Evolutionary conservation across 2,888 invertebrate genomes (phyloP), one percentile per base, ranked within the genome.

Genomic region (Antitype chi): DNA sequence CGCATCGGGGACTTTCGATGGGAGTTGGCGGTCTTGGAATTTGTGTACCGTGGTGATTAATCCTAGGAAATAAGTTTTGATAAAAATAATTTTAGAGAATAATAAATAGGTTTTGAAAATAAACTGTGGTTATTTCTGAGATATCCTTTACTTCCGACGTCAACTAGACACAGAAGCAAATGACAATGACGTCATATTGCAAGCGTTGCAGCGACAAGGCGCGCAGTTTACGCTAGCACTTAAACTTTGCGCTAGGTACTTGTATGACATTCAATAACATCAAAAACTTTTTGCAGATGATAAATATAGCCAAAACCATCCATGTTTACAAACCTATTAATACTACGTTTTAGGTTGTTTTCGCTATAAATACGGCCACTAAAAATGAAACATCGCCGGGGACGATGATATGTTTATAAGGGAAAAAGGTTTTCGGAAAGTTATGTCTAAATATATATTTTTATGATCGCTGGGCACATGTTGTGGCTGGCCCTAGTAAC

Each of bases 391-490:
- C n/a, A 84, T 75, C 32, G 57, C 43, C 59, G 28, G 11, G 63
- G 38, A 23, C 69, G 23, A 74, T 76, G 75, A 74, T 73, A 77
- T 80, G 73, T 80, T 83, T 70, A 57, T 70, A 77, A 47, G 64
- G 49, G 57, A 11, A 82, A 71, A 80, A 74, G 67, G 66, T 68
- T 74, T 63, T 73, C 28, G 43, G 15, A 20, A 78, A 86, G 62
- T 74, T 80, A 76, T 68, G 70, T 70, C 73, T 78, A 76, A 64
- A 67, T 76, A 76, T 73, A 71, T 80, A 52, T 80, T 80, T 80
- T 81, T 81, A 85, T 73, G 70, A 81, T 59, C 38, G 47, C n/a
- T 49, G 13, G 43, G 67, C 72, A 81, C 25, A 49, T 76, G 74
- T 79, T 77, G 60, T 69, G 71, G 74, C 66, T 59, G 49, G 63